These are phyloP conservation scores for Mungos mungo DNA, from an alignment of 2,113 vertebrate genomes.

Conservation along the genomic window DNA sequence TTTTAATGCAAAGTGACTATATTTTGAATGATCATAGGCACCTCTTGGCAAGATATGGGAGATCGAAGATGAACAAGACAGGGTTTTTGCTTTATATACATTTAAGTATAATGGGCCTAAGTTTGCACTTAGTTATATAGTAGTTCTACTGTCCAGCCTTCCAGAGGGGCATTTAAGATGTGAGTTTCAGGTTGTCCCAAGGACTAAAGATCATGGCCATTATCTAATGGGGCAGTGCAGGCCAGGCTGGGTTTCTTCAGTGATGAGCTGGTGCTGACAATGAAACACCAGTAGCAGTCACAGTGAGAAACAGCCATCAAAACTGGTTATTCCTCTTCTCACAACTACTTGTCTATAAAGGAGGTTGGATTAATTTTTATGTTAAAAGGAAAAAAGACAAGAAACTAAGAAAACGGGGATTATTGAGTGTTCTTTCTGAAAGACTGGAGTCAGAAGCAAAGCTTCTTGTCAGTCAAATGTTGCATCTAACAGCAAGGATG, in stretches of 20 bases:
- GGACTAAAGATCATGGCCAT: background rate
- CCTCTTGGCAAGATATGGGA: background rate
- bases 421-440: background rate
- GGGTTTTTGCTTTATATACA: background rate
- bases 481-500: background rate
- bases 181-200: background rate
- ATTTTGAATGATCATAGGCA: background rate
- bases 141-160: background rate
- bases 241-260: background rate
- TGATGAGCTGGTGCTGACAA: background rate
- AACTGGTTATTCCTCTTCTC: background rate
- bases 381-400: background rate
- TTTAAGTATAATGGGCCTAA: background rate
- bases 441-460: background rate
- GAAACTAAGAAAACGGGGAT: background rate
- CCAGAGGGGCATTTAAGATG: background rate
- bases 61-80: background rate
- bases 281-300: background rate
- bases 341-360: background rate
- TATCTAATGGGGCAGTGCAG: background rate
- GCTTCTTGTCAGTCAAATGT: background rate
- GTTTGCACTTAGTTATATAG: background rate
- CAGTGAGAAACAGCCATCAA: background rate
- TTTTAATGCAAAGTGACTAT: background rate
- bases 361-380: conserved; percentile 31